Conservation (phyloP, 1,140 invertebrate species). For the Psilanteris sp. region DNA sequence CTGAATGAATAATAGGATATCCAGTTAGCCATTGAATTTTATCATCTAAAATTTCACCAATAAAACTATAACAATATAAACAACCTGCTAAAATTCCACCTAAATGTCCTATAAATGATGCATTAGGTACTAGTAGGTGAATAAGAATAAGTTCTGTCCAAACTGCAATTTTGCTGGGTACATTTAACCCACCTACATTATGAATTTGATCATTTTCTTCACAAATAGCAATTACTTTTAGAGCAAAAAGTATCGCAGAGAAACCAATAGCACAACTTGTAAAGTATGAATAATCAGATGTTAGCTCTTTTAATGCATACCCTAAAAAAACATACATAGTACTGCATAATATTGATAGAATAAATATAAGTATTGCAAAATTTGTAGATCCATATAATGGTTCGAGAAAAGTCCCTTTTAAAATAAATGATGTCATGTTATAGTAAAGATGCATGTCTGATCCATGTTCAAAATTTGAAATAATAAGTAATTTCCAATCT, state of each 20-base stretch:
- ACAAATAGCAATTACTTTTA: slow-evolving; percentile 84
- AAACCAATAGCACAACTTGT: slow-evolving; percentile 85
- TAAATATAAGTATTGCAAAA: slow-evolving; percentile 81
- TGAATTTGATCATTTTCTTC: slow-evolving; percentile 77
- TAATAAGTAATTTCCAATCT: slow-evolving; percentile 82
- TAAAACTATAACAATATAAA: slow-evolving; percentile 83
- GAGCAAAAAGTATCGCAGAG: slow-evolving; percentile 83
- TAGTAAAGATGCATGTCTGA: slow-evolving; percentile 88
- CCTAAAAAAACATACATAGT: slow-evolving; percentile 80
- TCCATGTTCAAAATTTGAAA: slow-evolving; percentile 84
- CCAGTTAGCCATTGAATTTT: slow-evolving; percentile 74
- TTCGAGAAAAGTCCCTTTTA: slow-evolving; percentile 84
- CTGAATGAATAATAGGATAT: slow-evolving; percentile 75
- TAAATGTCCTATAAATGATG: slow-evolving; percentile 84
- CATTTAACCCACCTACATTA: slow-evolving; percentile 80
- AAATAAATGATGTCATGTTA: slow-evolving; percentile 86
- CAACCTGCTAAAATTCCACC: slow-evolving; percentile 86
- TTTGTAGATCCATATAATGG: slow-evolving; percentile 81
- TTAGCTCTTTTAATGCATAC: slow-evolving; percentile 71
- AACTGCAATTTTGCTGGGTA: slow-evolving; percentile 83
- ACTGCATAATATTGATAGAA: slow-evolving; percentile 82
- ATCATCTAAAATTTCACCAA: slow-evolving; percentile 81
- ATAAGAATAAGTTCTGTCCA: slow-evolving; percentile 87
- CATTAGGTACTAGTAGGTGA: slow-evolving; percentile 83
- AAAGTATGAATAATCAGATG: slow-evolving; percentile 76